Conservation (phyloP, 2,113 vertebrate genomes). For the Malurus melanocephalus region DNA sequence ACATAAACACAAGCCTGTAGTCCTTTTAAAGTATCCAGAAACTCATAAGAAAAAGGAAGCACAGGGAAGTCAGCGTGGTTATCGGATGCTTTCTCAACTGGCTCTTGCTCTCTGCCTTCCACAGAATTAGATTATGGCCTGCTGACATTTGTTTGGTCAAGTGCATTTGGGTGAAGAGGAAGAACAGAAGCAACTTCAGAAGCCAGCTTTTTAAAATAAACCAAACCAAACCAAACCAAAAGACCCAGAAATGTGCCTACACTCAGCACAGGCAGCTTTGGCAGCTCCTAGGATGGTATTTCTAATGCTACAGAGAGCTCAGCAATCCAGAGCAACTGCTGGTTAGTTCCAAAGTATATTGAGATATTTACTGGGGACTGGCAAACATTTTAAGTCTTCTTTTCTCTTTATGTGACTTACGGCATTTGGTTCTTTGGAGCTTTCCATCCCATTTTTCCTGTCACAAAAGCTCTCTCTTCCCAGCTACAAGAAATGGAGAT, state of each 20-base stretch:
- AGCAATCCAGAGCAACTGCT: not conserved
- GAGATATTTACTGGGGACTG: not conserved
- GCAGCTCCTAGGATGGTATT: not conserved
- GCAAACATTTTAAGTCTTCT: not conserved
- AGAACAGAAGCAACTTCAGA: not conserved
- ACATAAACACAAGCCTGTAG: not conserved
- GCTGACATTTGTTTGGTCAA: not conserved
- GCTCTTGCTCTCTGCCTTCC: not conserved
- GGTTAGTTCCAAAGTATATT: not conserved
- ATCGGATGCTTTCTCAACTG: not conserved
- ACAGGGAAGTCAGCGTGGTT: not conserved
- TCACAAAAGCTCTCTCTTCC: not conserved
- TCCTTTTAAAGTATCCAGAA: not conserved
- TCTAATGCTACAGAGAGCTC: not conserved
- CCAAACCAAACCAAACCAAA: not conserved
- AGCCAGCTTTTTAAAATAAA: not conserved
- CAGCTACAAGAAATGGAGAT: not conserved
- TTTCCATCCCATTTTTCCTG: rapidly evolving
- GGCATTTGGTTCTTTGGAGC: not conserved
- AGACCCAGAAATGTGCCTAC: not conserved
- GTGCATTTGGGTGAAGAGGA: not conserved
- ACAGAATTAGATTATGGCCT: not conserved
- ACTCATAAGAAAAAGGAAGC: not conserved
- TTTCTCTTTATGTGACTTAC: not conserved
- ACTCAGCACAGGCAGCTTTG: not conserved